These are phyloP conservation scores for Drosophila ogumai DNA, from an alignment of 1,140 invertebrate species.

Conservation along the genomic window DNA sequence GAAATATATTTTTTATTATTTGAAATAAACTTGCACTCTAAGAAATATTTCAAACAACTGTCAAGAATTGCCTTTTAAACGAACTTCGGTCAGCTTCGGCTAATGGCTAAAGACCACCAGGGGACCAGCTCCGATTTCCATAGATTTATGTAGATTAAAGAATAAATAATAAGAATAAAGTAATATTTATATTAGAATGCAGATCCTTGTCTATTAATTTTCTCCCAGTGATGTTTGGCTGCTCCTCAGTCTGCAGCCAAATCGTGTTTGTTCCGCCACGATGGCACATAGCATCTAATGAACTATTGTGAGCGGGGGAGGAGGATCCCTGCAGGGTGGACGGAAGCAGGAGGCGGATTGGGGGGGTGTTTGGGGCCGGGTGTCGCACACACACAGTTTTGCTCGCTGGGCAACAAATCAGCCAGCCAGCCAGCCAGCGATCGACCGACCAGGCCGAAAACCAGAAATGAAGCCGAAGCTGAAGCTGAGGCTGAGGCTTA, in stretches of 20 bases:
- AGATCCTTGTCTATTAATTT: neutral
- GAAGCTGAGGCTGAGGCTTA: slow-evolving; percentile 25
- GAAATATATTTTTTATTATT: neutral
- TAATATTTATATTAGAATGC: neutral
- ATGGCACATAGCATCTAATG: slow-evolving; percentile 80
- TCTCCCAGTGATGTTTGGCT: slow-evolving; percentile 12
- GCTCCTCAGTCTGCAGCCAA: slow-evolving; percentile 63
- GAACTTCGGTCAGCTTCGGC: neutral
- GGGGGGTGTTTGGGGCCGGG: slow-evolving; percentile 39
- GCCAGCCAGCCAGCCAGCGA: slow-evolving; percentile 45
- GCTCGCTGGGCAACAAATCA: slow-evolving; percentile 76
- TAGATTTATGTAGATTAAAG: too few species aligned
- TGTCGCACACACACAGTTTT: slow-evolving; percentile 62
- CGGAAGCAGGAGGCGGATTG: neutral
- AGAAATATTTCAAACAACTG: neutral
- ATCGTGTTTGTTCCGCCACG: slow-evolving; percentile 82
- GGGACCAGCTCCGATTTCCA: neutral
- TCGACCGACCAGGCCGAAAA: slow-evolving; percentile 38
- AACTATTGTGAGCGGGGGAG: slow-evolving; percentile 73
- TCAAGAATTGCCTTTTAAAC: neutral
- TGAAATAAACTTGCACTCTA: neutral
- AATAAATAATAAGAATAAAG: neutral
- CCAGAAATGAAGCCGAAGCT: slow-evolving; percentile 69
- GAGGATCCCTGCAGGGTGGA: slow-evolving; percentile 25
- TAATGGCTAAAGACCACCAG: too few species aligned